Evolutionary conservation across 92 coral and sea anemone species (phyloP).

Genomic region (Heliopora coerulea): DNA sequence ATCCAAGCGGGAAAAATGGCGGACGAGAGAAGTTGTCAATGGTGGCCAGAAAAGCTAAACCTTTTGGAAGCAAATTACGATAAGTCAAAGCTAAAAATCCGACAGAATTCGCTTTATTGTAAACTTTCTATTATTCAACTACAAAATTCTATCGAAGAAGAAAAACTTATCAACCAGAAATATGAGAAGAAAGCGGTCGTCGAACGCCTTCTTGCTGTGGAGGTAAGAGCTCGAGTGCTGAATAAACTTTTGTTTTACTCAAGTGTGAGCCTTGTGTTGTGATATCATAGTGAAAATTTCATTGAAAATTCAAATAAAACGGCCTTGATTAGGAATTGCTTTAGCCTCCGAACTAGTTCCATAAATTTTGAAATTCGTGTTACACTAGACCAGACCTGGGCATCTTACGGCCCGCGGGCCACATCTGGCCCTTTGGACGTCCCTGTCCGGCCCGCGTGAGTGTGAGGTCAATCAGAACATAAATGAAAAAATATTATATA

Average conservation of each 20-base stretch:
- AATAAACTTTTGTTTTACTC: background rate
- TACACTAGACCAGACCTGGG: no score
- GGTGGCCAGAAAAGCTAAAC: conserved; percentile 63
- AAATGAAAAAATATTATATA: no score
- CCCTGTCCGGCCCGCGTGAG: no score
- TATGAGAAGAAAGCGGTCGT: conserved; percentile 34
- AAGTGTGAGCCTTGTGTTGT: no score
- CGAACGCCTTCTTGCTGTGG: conserved; percentile 9
- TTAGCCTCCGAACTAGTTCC: no score
- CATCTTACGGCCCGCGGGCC: no score
- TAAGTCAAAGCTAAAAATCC: conserved; percentile 66
- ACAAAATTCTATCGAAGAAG: conserved; percentile 64
- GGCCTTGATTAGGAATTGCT: no score
- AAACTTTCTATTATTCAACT: conserved; percentile 66
- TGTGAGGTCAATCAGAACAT: no score
- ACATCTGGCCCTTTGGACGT: no score
- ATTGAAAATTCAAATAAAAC: no score
- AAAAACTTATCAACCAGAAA: conserved; percentile 50
- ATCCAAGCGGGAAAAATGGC: background rate
- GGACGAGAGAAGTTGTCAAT: conserved; percentile 24
- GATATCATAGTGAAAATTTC: no score
- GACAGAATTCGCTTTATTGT: conserved; percentile 69
- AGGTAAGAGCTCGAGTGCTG: conserved; percentile 2
- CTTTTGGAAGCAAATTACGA: conserved; percentile 76
- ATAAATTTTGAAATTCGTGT: no score